Conservation (phyloP, 2,113 vertebrate species). For the Ptyas mucosa region DNA sequence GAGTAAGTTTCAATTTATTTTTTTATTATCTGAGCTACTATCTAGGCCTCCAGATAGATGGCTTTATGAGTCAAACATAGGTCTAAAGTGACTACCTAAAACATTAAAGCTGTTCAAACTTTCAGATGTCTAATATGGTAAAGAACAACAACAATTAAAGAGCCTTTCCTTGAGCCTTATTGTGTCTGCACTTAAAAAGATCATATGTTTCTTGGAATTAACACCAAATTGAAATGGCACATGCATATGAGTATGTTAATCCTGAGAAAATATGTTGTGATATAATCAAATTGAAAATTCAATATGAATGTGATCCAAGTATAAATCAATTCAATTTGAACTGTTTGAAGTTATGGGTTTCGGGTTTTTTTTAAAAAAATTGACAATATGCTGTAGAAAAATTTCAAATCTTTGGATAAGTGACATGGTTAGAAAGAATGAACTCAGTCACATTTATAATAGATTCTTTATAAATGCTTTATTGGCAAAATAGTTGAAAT, state of each 20-base stretch:
- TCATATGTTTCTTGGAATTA: not conserved
- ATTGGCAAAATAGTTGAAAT: not conserved
- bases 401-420: not conserved
- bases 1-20: not conserved
- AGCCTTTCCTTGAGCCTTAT: not conserved
- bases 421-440: not conserved
- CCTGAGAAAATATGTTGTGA: not conserved
- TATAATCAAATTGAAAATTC: not conserved
- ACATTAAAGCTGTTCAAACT: not conserved
- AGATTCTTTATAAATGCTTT: not conserved
- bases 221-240: not conserved
- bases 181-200: not conserved
- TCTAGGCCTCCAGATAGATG: not conserved
- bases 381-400: not conserved
- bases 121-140: not conserved
- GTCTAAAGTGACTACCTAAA: not conserved
- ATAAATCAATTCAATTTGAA: not conserved
- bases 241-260: not conserved
- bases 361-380: not conserved
- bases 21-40: not conserved
- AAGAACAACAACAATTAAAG: not conserved
- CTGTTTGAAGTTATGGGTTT: not conserved
- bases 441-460: not conserved
- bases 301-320: not conserved
- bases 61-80: not conserved